phyloP scores from a whole-genome alignment of 2,797 vertebrate species.

The Rhynchotus rufescens region DNA sequence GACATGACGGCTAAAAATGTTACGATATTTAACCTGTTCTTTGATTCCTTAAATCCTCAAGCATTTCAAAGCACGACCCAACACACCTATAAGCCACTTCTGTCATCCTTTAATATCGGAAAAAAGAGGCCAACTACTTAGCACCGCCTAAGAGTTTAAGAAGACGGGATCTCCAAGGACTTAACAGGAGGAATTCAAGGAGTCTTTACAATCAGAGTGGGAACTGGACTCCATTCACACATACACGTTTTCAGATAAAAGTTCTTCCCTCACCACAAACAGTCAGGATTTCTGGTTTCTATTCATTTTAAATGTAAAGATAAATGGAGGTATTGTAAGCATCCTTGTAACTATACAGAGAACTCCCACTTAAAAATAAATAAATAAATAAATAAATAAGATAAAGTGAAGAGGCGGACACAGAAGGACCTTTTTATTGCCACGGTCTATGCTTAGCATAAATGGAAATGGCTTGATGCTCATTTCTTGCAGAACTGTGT shows the following conservation, averaged over 20 bases:
- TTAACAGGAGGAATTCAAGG: background rate
- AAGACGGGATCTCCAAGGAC: background rate
- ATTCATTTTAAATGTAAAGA: background rate
- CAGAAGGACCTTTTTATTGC: background rate
- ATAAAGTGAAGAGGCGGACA: background rate
- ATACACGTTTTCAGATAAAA: background rate
- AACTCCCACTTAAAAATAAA: background rate
- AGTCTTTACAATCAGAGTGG: background rate
- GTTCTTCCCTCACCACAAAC: background rate
- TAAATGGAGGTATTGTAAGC: background rate
- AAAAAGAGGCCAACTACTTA: background rate
- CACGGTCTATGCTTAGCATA: background rate
- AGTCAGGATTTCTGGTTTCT: background rate
- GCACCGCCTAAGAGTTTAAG: background rate
- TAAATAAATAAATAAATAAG: too few relatives aligned
- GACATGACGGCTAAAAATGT: background rate
- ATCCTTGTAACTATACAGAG: background rate
- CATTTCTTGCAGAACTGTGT: background rate
- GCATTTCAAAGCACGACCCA: background rate
- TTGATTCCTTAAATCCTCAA: background rate
- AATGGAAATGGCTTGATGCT: background rate
- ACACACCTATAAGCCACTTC: rapidly evolving
- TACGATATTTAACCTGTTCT: background rate
- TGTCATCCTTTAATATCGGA: rapidly evolving
- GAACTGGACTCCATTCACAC: background rate